phyloP scores from a whole-genome alignment of 2,113 vertebrate species.

The Erythrocercus mccallii region DNA sequence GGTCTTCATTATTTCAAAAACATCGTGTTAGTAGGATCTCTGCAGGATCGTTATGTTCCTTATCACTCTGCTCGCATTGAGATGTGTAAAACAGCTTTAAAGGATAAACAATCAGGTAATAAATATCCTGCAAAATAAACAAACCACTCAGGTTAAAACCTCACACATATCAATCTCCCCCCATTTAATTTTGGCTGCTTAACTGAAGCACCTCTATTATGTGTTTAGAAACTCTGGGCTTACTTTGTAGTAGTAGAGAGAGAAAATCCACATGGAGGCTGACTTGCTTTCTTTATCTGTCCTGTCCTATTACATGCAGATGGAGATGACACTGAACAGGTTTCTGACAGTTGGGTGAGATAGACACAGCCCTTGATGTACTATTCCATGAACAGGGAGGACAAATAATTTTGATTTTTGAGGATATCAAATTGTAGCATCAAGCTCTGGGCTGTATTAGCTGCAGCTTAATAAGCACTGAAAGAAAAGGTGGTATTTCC shows the following conservation, averaged over 20 bases:
- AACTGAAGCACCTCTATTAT: not conserved
- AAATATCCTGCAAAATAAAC: not conserved
- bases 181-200: not conserved
- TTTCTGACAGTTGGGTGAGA: not conserved
- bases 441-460: not conserved
- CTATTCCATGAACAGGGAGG: not conserved
- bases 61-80: conserved; percentile 98
- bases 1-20: conserved; percentile 98
- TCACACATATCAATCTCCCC: not conserved
- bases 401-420: not conserved
- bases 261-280: not conserved
- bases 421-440: not conserved
- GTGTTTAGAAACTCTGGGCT: not conserved
- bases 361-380: not conserved
- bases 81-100: conserved; percentile 99
- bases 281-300: not conserved
- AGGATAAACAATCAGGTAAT: conserved; percentile 98
- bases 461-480: not conserved
- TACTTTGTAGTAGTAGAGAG: not conserved
- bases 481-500: not conserved
- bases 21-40: conserved; percentile 93
- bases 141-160: not conserved
- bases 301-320: not conserved
- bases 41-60: conserved; percentile 97
- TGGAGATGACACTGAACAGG: not conserved